phyloP scores from a whole-genome alignment of 2,113 vertebrate species.

The Falco punctatus region DNA sequence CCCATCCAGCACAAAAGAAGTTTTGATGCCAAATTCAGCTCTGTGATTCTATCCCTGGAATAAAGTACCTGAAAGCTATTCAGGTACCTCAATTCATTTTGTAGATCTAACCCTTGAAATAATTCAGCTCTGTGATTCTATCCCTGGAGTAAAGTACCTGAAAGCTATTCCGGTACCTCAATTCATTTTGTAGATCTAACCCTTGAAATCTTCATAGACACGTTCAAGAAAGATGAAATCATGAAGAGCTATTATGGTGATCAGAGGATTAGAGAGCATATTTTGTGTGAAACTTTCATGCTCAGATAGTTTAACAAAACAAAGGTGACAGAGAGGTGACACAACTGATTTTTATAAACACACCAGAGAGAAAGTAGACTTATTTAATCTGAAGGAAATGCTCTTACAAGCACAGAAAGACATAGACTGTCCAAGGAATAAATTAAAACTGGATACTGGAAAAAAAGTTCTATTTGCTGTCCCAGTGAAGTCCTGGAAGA shows the following conservation, averaged over 20 bases:
- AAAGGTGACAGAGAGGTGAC: not conserved
- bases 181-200: not conserved
- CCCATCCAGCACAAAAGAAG: not conserved
- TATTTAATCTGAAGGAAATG: constrained; percentile 7
- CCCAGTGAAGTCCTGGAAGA: not conserved
- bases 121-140: not conserved
- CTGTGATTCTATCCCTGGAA: not conserved
- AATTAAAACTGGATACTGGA: not conserved
- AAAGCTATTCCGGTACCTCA: not conserved
- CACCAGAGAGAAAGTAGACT: not conserved
- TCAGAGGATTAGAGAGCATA: not conserved
- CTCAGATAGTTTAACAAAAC: constrained; percentile 26
- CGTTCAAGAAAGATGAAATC: not conserved
- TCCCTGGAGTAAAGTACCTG: not conserved
- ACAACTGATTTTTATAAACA: not conserved
- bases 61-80: not conserved
- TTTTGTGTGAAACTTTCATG: not conserved
- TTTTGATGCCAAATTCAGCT: not conserved
- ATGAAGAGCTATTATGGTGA: not conserved
- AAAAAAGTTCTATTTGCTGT: not conserved
- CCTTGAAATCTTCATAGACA: not conserved
- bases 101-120: not conserved
- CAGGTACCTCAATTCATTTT: not conserved
- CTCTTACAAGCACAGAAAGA: not conserved
- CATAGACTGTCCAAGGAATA: not conserved